These are phyloP conservation scores for Cepaea nemoralis DNA, from an alignment of 1,140 invertebrate genomes.

Conservation along the genomic window DNA sequence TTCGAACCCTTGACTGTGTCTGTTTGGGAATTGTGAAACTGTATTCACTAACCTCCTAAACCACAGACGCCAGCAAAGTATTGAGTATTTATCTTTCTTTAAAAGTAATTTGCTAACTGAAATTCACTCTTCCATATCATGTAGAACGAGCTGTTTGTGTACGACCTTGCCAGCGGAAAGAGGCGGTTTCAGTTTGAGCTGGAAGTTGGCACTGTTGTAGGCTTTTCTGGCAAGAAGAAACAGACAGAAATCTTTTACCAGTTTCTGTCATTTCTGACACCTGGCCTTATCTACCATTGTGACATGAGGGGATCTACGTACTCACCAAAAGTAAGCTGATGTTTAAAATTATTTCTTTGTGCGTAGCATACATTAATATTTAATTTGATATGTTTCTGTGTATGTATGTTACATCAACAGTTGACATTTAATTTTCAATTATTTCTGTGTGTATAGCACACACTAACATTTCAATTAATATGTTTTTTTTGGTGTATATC, in stretches of 20 bases:
- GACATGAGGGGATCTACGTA: constrained; percentile 81
- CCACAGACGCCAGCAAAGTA: not conserved
- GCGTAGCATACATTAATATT: no score
- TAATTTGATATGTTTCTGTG: no score
- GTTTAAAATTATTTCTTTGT: no score
- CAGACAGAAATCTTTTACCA: constrained; percentile 89
- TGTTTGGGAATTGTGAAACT: no score
- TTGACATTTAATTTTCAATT: no score
- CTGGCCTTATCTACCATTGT: constrained; percentile 89
- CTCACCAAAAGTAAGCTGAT: constrained; percentile 79
- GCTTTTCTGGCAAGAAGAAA: constrained; percentile 87
- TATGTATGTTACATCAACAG: no score
- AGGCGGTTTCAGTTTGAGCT: constrained; percentile 82
- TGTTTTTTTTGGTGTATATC: no score
- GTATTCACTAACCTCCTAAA: no score
- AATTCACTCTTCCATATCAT: not conserved
- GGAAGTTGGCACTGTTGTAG: constrained; percentile 87
- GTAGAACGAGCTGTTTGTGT: constrained; percentile 86
- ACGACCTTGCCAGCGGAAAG: constrained; percentile 82
- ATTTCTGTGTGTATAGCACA: no score
- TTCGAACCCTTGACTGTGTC: no score
- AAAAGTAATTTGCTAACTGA: not conserved
- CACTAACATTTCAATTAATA: no score
- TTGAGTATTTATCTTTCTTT: constrained; percentile 1
- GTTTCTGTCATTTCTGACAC: constrained; percentile 93